phyloP scores from a whole-genome alignment of 2,888 invertebrate genomes.

The Strigamia crassipes region DNA sequence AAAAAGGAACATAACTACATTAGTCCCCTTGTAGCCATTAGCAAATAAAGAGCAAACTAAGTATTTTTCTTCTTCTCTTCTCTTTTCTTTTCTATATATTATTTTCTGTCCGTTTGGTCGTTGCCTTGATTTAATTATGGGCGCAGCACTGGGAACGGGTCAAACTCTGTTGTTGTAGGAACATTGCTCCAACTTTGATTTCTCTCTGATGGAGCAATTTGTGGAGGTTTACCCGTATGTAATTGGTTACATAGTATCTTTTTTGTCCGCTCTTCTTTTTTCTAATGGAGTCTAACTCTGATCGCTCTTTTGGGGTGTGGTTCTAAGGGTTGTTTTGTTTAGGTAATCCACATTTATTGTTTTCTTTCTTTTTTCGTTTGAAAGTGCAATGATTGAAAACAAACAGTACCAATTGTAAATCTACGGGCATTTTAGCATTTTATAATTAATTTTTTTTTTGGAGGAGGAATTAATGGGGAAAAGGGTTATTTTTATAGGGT shows the following conservation, averaged over 20 bases:
- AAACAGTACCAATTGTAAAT: too few species aligned
- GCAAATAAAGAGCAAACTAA: slow-evolving; percentile 15
- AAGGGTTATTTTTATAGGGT: neutral
- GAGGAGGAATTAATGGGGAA: neutral
- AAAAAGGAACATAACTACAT: slow-evolving; percentile 12
- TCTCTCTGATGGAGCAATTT: slow-evolving; percentile 31
- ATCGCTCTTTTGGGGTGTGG: neutral
- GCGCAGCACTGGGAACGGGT: slow-evolving; percentile 4
- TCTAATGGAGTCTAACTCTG: neutral
- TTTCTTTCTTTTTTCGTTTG: too few species aligned
- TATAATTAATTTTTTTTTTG: neutral
- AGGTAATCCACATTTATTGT: too few species aligned
- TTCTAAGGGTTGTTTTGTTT: neutral
- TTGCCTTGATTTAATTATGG: slow-evolving; percentile 28
- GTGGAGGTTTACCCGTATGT: slow-evolving; percentile 30
- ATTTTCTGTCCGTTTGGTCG: neutral
- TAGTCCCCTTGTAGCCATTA: slow-evolving; percentile 29
- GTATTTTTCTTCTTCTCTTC: neutral
- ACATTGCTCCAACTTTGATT: slow-evolving; percentile 28
- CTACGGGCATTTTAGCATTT: too few species aligned
- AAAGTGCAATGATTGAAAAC: too few species aligned
- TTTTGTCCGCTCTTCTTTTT: neutral
- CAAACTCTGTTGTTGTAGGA: neutral
- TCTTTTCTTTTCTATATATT: too few species aligned
- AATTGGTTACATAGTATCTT: slow-evolving; percentile 5